phyloP scores from a whole-genome alignment of 2,888 invertebrate species.

The Hirtodrosophila confusa region DNA sequence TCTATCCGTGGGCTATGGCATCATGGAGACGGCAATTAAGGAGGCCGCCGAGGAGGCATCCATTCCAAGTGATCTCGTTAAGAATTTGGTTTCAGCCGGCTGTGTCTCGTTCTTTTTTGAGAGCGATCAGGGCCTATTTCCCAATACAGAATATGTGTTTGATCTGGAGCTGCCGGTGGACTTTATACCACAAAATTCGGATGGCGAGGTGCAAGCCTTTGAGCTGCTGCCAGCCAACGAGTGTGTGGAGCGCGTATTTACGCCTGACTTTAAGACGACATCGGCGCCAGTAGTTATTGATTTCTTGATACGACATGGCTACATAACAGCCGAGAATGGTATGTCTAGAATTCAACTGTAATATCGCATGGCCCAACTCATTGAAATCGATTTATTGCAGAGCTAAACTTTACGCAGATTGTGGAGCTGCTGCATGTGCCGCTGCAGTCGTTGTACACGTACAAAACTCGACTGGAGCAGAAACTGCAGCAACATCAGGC shows the following conservation, averaged over 20 bases:
- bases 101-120: slow-evolving; percentile 91
- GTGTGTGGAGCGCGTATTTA: slow-evolving; percentile 91
- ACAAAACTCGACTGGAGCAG: slow-evolving; percentile 80
- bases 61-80: slow-evolving; percentile 91
- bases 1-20: slow-evolving; percentile 93
- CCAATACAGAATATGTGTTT: slow-evolving; percentile 97
- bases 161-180: slow-evolving; percentile 95
- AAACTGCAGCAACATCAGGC: slow-evolving; percentile 59
- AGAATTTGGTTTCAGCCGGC: slow-evolving; percentile 85
- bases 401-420: slow-evolving; percentile 92
- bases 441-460: slow-evolving; percentile 91
- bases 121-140: slow-evolving; percentile 95
- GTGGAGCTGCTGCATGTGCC: slow-evolving; percentile 95
- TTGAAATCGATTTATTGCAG: slow-evolving; percentile 85
- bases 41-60: slow-evolving; percentile 98
- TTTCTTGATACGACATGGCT: slow-evolving; percentile 95
- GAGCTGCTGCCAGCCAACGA: slow-evolving; percentile 93
- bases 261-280: slow-evolving; percentile 95
- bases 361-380: background rate
- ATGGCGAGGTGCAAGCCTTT: slow-evolving; percentile 97
- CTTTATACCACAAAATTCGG: slow-evolving; percentile 95
- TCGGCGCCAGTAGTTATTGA: slow-evolving; percentile 96
- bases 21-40: slow-evolving; percentile 95
- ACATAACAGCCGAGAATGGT: slow-evolving; percentile 95
- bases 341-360: background rate